A percentile compares a stretch with the other conserved stretches of the same genome.
Conservation (phyloP, 2,888 invertebrate genomes). For the Calephelis perditalis region DNA sequence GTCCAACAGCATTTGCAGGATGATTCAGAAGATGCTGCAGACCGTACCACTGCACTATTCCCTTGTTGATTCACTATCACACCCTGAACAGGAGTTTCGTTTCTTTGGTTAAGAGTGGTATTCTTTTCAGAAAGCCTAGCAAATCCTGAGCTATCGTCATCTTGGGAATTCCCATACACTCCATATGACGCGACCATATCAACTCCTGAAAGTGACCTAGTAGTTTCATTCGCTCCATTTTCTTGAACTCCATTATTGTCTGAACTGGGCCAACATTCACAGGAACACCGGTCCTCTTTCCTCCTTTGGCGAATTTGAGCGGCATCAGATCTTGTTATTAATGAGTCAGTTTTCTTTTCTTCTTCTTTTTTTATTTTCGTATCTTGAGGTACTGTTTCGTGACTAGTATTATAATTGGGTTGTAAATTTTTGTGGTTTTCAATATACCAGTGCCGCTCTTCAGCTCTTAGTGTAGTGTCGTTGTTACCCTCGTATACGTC, state of each 20-base stretch:
- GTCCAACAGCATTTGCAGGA: conserved; percentile 64
- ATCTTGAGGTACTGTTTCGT: conserved; percentile 62
- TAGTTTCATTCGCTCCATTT: conserved; percentile 54
- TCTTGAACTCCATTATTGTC: conserved; percentile 63
- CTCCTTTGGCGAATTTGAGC: conserved; percentile 59
- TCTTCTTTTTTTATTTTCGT: conserved; percentile 71
- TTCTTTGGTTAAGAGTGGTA: conserved; percentile 59
- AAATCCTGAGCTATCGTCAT: conserved; percentile 71
- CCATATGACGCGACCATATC: conserved; percentile 76
- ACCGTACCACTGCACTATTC: conserved; percentile 67
- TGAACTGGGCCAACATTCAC: conserved; percentile 73
- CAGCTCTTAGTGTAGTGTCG: conserved; percentile 71
- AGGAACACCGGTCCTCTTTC: conserved; percentile 72
- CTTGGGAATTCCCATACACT: conserved; percentile 70
- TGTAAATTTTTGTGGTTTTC: conserved; percentile 72
- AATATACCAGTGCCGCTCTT: conserved; percentile 74
- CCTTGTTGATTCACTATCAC: conserved; percentile 75
- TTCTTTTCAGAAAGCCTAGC: conserved; percentile 63
- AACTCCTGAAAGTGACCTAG: conserved; percentile 67
- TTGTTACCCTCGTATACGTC: conserved; percentile 75
- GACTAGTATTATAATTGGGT: conserved; percentile 54
- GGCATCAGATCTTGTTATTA: conserved; percentile 56
- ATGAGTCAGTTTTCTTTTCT: conserved; percentile 63
- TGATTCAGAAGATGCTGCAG: conserved; percentile 42
- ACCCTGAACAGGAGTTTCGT: conserved; percentile 68